Percentiles rank a stretch among this genome's conserved stretches.
These are phyloP conservation scores for Heliconius sara DNA, from an alignment of 2,888 invertebrate species.

Conservation along the genomic window DNA sequence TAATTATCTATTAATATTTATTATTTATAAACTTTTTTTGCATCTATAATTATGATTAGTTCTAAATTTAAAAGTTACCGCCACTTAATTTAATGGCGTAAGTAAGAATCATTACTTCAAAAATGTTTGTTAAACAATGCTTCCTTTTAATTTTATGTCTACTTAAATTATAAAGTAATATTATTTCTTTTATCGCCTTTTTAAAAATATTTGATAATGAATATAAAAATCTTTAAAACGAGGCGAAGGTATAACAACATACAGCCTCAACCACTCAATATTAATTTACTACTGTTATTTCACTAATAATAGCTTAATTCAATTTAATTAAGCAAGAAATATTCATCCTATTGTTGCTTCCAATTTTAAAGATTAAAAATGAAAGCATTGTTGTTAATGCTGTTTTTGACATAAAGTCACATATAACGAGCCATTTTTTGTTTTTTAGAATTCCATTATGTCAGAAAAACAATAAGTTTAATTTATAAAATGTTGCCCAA, in stretches of 20 bases:
- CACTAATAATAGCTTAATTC: background rate
- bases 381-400: background rate
- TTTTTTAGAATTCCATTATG: background rate
- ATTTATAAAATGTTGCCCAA: background rate
- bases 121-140: background rate
- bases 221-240: conserved; percentile 4
- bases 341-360: background rate
- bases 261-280: conserved; percentile 9
- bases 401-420: conserved; percentile 1
- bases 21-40: conserved; percentile 22
- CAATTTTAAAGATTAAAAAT: conserved; percentile 2
- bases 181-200: conserved; percentile 4
- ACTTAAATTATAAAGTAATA: background rate
- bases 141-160: background rate
- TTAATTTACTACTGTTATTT: conserved; percentile 2
- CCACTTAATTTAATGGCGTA: background rate
- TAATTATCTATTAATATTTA: conserved; percentile 19
- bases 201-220: background rate
- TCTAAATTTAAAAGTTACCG: conserved; percentile 12
- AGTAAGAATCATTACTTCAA: conserved; percentile 3
- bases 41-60: conserved; percentile 18
- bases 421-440: background rate
- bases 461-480: too few species aligned
- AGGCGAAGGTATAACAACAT: conserved; percentile 19
- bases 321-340: background rate